Base-by-base conservation (phyloP, 2,797 vertebrate genomes). In the Arrhamphus sclerolepis region DNA sequence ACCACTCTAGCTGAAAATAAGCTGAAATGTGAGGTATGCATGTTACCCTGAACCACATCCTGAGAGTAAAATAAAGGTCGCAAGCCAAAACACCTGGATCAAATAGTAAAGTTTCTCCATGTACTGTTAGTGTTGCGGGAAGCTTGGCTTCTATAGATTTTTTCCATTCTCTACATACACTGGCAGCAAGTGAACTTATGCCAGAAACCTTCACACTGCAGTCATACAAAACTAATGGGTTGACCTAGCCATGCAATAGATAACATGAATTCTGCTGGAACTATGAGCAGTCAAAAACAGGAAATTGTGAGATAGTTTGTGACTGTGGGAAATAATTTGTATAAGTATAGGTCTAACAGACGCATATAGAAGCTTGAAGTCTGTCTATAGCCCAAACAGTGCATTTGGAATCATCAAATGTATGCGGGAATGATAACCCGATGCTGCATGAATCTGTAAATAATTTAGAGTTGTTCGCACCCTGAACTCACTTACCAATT, bases 381-480 rank as follows among this genome's bases (percentile, higher is more conserved):
- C 46, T 46, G 26, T 41, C 54, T 17, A 17, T 43, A 51, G 20
- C 46, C 38, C 49, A 49, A 19, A 41, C 46, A 66, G 64, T 21
- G 46, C 40, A 66, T 59, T 51, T 54, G 73, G 18, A 74, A 48
- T 80, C 46, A 62, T 59, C 55, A 63, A 70, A 56, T 70, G 48
- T 62, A 81, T 74, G 67, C 70, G 72, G 66, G 68, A 81, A 66
- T 88, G 87, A 71, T 87, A 85, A 89, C 89, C 77, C 56, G 67
- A 74, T 54, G 66, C 72, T 83, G 62, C 60, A 46, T 2, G 71
- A 68, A 72, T 46, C 50, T 68, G 77, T 89, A 64, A 87, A 89
- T 89, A 85, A 90, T 89, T 87, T 83, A 89, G 59, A 71, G 72
- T 64, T 59, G 70, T 66, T 77, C 70, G 72, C 70, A 66, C 59